These are phyloP conservation scores for Tipula vernalis DNA, from an alignment of 2,888 invertebrate genomes.

Conservation along the genomic window DNA sequence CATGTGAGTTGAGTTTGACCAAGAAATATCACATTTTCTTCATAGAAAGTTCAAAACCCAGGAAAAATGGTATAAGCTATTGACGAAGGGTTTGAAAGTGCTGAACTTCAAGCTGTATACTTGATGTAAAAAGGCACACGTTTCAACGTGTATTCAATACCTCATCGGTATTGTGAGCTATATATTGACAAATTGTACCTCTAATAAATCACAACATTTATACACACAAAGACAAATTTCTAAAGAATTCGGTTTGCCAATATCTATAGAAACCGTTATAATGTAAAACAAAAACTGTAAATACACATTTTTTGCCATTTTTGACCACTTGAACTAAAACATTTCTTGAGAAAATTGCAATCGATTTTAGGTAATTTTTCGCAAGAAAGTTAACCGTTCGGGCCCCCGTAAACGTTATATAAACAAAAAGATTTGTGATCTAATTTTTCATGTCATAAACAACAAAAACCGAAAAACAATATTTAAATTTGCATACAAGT, in stretches of 20 bases:
- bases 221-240: not conserved
- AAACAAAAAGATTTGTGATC: not conserved
- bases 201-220: not conserved
- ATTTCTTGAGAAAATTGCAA: not conserved
- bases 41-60: no score
- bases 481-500: not conserved
- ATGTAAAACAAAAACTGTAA: not conserved
- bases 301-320: not conserved
- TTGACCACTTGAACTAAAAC: not conserved
- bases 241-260: not conserved
- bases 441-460: constrained; percentile 4
- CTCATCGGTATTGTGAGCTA: no score
- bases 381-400: not conserved
- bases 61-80: no score
- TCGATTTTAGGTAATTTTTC: not conserved
- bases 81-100: no score
- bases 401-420: not conserved
- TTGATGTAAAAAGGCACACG: no score
- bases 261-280: not conserved
- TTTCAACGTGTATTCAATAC: no score
- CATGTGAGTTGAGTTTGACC: no score
- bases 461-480: constrained; percentile 4
- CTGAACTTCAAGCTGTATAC: no score
- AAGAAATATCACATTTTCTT: no score
- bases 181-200: not conserved